phyloP scores from a whole-genome alignment of 92 coral and sea anemone species.

The Parazoanthus atlanticus region DNA sequence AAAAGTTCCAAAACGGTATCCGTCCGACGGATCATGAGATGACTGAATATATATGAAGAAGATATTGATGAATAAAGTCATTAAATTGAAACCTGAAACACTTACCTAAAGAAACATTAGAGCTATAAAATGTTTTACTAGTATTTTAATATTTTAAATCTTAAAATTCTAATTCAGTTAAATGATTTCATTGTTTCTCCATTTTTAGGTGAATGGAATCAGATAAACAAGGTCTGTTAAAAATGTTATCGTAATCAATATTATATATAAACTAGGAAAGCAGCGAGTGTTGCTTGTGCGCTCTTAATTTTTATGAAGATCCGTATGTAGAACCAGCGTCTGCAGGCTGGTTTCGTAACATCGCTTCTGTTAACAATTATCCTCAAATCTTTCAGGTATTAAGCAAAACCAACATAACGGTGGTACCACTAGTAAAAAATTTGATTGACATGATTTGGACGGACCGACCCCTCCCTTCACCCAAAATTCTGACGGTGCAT shows the following conservation, averaged over 20 bases:
- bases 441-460: constrained; percentile 88
- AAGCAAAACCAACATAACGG: constrained; percentile 46
- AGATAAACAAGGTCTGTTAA: constrained; percentile 62
- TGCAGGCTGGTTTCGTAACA: no score
- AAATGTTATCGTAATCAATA: no score
- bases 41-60: no score
- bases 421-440: constrained; percentile 70
- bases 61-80: no score
- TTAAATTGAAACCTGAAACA: no score
- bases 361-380: not conserved
- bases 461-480: constrained; percentile 51
- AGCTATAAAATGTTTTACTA: no score
- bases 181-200: not conserved
- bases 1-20: not conserved
- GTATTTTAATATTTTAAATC: not conserved
- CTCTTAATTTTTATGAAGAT: no score
- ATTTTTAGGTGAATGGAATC: constrained; percentile 83
- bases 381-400: constrained; percentile 61
- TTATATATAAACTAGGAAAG: no score
- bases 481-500: constrained; percentile 62
- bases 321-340: no score
- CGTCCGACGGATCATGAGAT: no score
- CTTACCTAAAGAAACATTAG: no score
- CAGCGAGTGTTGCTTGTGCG: no score
- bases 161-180: not conserved